These are phyloP conservation scores for Cinara cedri DNA, from an alignment of 2,888 invertebrate species.

Conservation along the genomic window DNA sequence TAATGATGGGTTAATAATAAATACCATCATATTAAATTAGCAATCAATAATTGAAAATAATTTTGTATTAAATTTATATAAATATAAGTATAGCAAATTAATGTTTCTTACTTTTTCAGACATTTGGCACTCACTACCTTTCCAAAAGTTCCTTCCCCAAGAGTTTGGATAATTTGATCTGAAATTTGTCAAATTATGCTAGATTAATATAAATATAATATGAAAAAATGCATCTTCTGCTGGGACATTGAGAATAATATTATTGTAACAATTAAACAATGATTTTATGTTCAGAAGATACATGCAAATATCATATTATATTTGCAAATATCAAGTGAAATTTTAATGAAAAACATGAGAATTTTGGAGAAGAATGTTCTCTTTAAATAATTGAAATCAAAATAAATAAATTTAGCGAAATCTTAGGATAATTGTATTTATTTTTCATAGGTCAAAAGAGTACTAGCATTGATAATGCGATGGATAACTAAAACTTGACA, in stretches of 20 bases:
- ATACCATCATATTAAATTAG: neutral
- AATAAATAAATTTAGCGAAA: conserved; percentile 29
- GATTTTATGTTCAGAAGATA: conserved; percentile 32
- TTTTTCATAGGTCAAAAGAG: conserved; percentile 13
- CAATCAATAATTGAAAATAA: neutral
- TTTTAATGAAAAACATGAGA: conserved; percentile 30
- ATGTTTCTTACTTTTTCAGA: conserved; percentile 70
- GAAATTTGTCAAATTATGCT: conserved; percentile 68
- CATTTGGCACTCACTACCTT: conserved; percentile 99
- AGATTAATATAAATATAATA: conserved; percentile 50
- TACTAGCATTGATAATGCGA: conserved; percentile 28
- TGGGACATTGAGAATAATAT: conserved; percentile 34
- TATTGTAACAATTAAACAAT: conserved; percentile 35
- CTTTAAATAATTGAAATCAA: conserved; percentile 8
- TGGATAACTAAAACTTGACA: conserved; percentile 24
- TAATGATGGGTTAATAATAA: no score
- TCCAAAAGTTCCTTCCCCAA: conserved; percentile 99
- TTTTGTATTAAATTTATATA: neutral
- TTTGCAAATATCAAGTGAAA: conserved; percentile 44
- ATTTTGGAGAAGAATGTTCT: conserved; percentile 16
- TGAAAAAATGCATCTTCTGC: conserved; percentile 1
- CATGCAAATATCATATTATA: conserved; percentile 28
- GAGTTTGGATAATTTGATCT: conserved; percentile 98
- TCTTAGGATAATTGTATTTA: conserved; percentile 20
- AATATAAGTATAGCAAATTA: neutral